Evolutionary conservation across 2,797 vertebrate species (phyloP), one percentile per base, ranked within the genome.

Genomic region (Oophaga sylvatica): DNA sequence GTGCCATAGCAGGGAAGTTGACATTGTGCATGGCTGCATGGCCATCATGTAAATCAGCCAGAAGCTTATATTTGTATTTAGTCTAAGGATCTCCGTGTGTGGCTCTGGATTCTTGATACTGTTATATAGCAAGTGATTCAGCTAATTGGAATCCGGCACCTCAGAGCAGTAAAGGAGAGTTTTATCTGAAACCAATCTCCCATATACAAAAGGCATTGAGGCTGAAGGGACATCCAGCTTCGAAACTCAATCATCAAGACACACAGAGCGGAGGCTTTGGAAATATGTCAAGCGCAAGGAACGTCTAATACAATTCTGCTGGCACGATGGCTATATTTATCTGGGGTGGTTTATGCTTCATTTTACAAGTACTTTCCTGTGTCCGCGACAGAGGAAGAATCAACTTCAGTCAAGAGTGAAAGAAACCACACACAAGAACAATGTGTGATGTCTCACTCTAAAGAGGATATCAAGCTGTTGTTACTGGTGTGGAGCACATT

Each of bases 221-320:
- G 73, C 73, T 63, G 62, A 77, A 65, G 71, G 41, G 59, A 45
- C 75, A 41, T 60, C 48, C 20, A 56, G 17, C 56, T 73, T 81
- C 65, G 12, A 22, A 19, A 35, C 71, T 87, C 85, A 87, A 63
- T 87, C 78, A 86, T 31, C 22, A 53, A 73, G 85, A 80, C 41
- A 19, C 20, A 41, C 29, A 45, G 4, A 80, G 67, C 9, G 56
- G 35, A 81, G 68, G 22, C 59, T 81, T 80, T 81, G 35, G 67
- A 70, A 81, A 20, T 20, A 87, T 80, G 53, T 87, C 78, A 87
- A 87, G 77, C 65, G 67, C 22, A 81, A 81, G 68, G 16, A 87
- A 80, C 7, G 20, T 35, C n/a, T 81, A 48, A 62, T 73, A 26
- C 78, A 81, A 81, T 26, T 87, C 57, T 60, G 35, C 60, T 15